Evolutionary conservation across 2,113 vertebrate species (phyloP), one percentile per base, ranked within the genome.

Genomic region (Oreochromis spilurus): DNA sequence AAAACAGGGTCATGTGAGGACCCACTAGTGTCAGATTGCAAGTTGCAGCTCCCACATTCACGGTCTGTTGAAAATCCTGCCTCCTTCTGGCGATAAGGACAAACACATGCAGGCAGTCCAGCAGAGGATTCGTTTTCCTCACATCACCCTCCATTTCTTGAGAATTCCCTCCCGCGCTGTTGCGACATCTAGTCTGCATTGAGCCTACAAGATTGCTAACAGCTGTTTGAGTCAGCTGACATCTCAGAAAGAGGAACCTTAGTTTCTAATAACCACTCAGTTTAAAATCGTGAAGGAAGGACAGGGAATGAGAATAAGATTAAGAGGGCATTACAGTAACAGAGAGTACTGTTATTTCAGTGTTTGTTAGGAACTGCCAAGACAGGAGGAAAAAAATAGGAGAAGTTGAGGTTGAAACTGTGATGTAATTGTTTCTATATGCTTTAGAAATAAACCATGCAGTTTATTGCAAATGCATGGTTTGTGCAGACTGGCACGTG

Each of bases 11-110:
- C 65, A 45, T 80, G 2, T 88, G 11, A 88, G 90, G 90, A 94
- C 88, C 10, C 54, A 2, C 60, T 84, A 65, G 80, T 87, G 72
- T 90, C 89, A 62, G 65, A 65, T 89, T 90, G 86, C 89, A 87
- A 38, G 38, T 24, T 38, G 24, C 17, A 31, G 54, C 48, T 14
- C 1, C 6, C 1, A 8, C 21, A 2, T 5, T 43, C 29, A 53
- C 2, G 0, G 8, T 4, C 12, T 78, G 24, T 7, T 45, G 79
- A n/a, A 29, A 19, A 84, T 7, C 4, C 43, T 31, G 78, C 91
- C 92, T 29, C 79, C 91, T 91, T 21, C 58, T 89, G 92, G 81
- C 5, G 84, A 45, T 17, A 11, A 0, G 4, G 4, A 53, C 6
- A 8, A 3, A 40, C 4, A 38, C 4, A 2, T 75, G 79, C 48